Percentiles rank a stretch among this genome's conserved stretches.
Conservation (phyloP, 2,797 vertebrate species). For the Sebastes minor region DNA sequence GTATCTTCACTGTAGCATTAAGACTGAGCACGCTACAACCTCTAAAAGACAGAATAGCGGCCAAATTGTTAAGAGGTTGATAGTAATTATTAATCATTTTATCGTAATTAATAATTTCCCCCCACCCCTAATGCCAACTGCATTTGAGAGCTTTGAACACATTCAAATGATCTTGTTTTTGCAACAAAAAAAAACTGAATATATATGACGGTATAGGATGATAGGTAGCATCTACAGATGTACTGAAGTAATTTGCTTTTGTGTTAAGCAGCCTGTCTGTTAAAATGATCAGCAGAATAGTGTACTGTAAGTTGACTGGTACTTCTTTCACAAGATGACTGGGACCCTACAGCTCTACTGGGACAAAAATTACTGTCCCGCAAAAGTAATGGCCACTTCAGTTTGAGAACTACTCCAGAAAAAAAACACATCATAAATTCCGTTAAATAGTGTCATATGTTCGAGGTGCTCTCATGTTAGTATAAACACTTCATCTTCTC, state of each 20-base stretch:
- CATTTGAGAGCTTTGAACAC: neutral
- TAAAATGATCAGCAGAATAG: neutral
- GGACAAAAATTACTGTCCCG: neutral
- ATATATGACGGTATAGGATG: neutral
- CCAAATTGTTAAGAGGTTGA: too few species aligned
- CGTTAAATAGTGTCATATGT: slow-evolving; percentile 16
- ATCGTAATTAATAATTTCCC: too few species aligned
- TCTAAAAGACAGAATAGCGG: too few species aligned
- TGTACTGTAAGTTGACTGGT: neutral
- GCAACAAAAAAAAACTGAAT: neutral
- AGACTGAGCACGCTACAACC: too few species aligned
- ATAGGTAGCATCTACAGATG: neutral
- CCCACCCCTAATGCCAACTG: neutral
- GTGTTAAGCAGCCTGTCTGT: neutral
- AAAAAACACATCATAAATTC: slow-evolving; percentile 61
- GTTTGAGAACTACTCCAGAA: slow-evolving; percentile 29
- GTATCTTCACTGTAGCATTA: too few species aligned
- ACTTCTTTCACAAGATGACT: neutral
- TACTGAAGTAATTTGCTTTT: neutral
- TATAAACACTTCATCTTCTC: slow-evolving; percentile 45
- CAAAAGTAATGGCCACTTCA: slow-evolving; percentile 59
- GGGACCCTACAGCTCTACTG: neutral
- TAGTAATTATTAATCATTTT: too few species aligned
- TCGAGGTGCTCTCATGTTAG: slow-evolving; percentile 26
- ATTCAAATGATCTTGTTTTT: neutral